Conservation (phyloP, 2,113 vertebrate species). For the Hippocampus mohnikei region DNA sequence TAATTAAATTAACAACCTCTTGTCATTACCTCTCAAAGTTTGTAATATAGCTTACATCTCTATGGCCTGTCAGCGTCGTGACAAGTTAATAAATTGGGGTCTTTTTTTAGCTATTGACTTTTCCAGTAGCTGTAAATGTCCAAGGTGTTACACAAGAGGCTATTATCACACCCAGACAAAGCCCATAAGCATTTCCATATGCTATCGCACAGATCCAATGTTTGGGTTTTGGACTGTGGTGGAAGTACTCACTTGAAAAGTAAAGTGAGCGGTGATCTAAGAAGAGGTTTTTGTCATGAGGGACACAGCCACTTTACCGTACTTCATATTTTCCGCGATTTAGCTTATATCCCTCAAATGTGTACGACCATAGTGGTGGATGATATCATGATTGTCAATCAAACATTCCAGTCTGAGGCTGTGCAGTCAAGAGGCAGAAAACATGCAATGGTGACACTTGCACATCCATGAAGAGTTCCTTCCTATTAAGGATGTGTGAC, state of each 20-base stretch:
- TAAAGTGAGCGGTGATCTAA: conserved; percentile 33
- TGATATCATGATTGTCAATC: no score
- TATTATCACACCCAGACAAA: conserved; percentile 67
- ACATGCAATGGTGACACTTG: no score
- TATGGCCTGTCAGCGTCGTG: conserved; percentile 11
- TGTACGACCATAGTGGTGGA: conserved; percentile 18
- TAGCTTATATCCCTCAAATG: conserved; percentile 37
- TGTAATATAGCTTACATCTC: conserved; percentile 25
- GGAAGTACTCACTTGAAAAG: conserved; percentile 51
- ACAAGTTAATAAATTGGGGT: conserved; percentile 15
- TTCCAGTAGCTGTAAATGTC: conserved; percentile 48
- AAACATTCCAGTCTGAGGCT: no score
- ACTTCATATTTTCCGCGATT: conserved; percentile 52
- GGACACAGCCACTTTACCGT: conserved; percentile 31
- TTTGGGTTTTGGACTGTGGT: conserved; percentile 68
- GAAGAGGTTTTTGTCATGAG: conserved; percentile 43
- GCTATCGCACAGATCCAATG: conserved; percentile 45
- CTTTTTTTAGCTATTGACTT: neutral
- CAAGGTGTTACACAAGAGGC: conserved; percentile 62
- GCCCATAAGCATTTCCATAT: conserved; percentile 74
- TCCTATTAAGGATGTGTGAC: no score
- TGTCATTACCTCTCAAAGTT: no score
- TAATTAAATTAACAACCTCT: no score
- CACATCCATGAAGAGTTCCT: no score
- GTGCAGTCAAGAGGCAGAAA: no score